Evolutionary conservation across 1,140 invertebrate genomes (phyloP), one percentile per base, ranked within the genome.

Genomic region (Ctenoplectra terminalis): DNA sequence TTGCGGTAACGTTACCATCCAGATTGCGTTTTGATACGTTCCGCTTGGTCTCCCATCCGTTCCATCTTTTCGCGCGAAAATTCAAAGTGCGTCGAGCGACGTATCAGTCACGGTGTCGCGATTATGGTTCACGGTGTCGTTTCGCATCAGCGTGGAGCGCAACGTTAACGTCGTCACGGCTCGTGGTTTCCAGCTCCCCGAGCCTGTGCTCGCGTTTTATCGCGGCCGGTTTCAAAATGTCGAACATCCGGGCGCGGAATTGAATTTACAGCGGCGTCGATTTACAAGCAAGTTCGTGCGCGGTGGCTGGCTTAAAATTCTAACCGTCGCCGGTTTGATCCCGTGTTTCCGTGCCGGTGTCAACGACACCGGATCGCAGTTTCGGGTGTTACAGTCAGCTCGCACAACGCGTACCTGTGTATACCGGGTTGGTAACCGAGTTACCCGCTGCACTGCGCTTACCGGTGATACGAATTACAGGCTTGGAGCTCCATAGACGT

Each of bases 401-500:
- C 40, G 23, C 26, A 17, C 29, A 50, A 61, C 61, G 52, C 20
- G 29, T 46, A 69, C 74, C 74, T 52, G 63, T 70, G 72, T 43
- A 67, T 71, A 71, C 60, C 60, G 37, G 70, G 26, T 63, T 75
- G 70, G 61, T 87, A 87, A 87, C 82, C 80, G 73, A 84, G 82
- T 87, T 87, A 87, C 70, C n/a, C 64, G 82, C 52, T 66, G 82
- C 85, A 69, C 58, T 34, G 69, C 81, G 81, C 67, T 72, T 67
- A 52, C 64, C 86, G 78, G 54, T 75, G 82, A 87, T 87, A 86
- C 84, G 86, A 87, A 87, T 87, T 87, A 87, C 74, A 78, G 61
- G 60, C 72, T 64, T 46, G 61, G 69, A 58, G 46, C 64, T 66
- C 78, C 72, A 81, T 87, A 82, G 86, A 87, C 85, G 85, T 83